Evolutionary conservation across 2,113 vertebrate genomes (phyloP).

Genomic region (Tursiops truncatus): DNA sequence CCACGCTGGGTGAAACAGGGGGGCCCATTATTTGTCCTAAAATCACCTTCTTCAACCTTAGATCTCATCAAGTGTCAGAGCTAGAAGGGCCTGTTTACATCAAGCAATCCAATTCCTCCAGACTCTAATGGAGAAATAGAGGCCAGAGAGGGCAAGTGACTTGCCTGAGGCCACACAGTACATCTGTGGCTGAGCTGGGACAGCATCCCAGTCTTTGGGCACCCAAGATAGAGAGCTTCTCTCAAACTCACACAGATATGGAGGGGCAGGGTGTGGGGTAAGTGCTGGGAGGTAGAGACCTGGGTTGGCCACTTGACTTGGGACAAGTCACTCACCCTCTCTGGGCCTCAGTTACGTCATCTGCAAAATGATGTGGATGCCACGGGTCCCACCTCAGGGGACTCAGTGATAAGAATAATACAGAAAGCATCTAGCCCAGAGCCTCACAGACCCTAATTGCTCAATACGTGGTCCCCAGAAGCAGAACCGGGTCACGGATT

Average conservation of each 20-base stretch:
- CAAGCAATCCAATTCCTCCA: neutral
- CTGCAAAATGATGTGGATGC: neutral
- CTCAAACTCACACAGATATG: neutral
- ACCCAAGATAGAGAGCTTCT: neutral
- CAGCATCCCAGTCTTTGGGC: neutral
- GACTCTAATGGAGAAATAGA: neutral
- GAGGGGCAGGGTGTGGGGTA: neutral
- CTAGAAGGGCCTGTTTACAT: neutral
- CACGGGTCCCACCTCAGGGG: neutral
- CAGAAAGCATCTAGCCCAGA: neutral
- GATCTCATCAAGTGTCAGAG: neutral
- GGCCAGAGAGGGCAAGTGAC: neutral
- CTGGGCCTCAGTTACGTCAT: neutral
- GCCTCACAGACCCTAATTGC: rapidly evolving
- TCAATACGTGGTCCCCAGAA: rapidly evolving
- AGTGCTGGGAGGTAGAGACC: neutral
- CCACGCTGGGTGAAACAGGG: neutral
- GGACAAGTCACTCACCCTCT: neutral
- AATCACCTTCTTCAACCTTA: neutral
- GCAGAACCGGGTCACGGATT: neutral
- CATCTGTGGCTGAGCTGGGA: neutral
- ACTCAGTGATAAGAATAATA: neutral
- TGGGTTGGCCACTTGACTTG: neutral
- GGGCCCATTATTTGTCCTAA: neutral
- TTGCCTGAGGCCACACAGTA: neutral